Percentiles rank a stretch among this genome's conserved stretches.
Evolutionary conservation across 30 jellyfish, hydroid and myxozoan species (phyloP).

Genomic region (Pseudorhiza aurosa): DNA sequence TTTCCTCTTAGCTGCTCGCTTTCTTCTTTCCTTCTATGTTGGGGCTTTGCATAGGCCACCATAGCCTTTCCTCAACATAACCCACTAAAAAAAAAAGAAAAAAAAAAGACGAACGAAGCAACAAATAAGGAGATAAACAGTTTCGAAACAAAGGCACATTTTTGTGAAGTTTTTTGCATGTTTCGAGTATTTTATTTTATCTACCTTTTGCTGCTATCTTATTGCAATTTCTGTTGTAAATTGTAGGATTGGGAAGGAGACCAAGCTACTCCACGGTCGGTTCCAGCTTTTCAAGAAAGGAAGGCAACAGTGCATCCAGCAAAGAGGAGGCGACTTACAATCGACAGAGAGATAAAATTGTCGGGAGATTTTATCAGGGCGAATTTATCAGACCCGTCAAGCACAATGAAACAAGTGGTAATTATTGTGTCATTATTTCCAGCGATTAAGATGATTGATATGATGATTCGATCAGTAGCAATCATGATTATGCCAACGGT

Average conservation of each 20-base stretch:
- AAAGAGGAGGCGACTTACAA: slow-evolving; percentile 18
- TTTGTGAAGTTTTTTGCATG: too few relatives aligned
- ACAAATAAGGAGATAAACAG: too few relatives aligned
- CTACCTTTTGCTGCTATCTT: too few relatives aligned
- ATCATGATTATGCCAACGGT: neutral
- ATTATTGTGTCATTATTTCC: neutral
- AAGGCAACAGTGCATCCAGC: slow-evolving; percentile 19
- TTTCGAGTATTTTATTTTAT: neutral
- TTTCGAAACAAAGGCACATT: too few relatives aligned
- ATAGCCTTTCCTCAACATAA: too few relatives aligned
- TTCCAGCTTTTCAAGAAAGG: neutral
- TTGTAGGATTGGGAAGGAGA: slow-evolving; percentile 7
- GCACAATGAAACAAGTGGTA: slow-evolving; percentile 38
- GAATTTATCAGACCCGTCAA: slow-evolving; percentile 25
- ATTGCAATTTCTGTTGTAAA: too few relatives aligned
- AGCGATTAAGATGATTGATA: neutral
- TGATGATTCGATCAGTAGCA: neutral
- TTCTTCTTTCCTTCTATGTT: too few relatives aligned
- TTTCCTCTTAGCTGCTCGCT: too few relatives aligned
- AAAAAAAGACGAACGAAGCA: too few relatives aligned
- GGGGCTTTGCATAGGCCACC: too few relatives aligned
- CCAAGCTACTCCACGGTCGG: neutral
- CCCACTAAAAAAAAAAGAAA: too few relatives aligned
- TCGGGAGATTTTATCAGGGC: slow-evolving; percentile 41
- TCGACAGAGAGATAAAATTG: slow-evolving; percentile 33